Base-by-base conservation (phyloP, 2,113 vertebrate species). In the Mustela nigripes region DNA sequence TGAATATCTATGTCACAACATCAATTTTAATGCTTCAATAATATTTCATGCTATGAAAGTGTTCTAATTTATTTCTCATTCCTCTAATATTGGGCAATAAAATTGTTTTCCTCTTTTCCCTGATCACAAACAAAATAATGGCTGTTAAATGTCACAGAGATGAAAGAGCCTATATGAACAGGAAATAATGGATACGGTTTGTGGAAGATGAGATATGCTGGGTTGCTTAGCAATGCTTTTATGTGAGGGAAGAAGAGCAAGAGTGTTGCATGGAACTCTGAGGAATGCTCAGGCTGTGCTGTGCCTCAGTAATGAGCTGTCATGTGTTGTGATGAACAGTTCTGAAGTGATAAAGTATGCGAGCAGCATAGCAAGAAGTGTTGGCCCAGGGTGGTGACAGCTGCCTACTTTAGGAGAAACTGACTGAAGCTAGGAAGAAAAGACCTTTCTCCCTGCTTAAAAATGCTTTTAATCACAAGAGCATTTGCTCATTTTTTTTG, bases 231-330 rank as follows among this genome's bases (percentile, higher is more conserved):
- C 39, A 95, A 62, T 92, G 82, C 82, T 42, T 28, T 85, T 39
- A 12, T 26, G 62, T 28, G 56, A 95, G 62, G 81, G 82, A 19
- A 69, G 71, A 39, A 65, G 73, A 83, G 48, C 42, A 36, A 58
- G 62, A 45, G 11, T 7, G 42, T 16, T 14, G 11, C 53, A 7
- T 3, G 10, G 9, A 22, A 2, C 48, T 85, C 19, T 2, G 53
- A 62, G 74, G 86, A 82, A 4, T 7, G 11, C 26, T 26, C 48
- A 26, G 7, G 88, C 74, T 11, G 56, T 18, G 91, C 79, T 42
- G 84, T 4, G 82, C 91, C 33, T 78, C 62, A 1, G 45, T 63
- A 95, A 96, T 65, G 94, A 97, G 95, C 92, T 97, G 89, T 95
- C 95, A 65, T 16, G 81, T 45, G 42, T 19, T 31, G 63, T 36